Percentiles rank a stretch among this genome's conserved stretches.
These are phyloP conservation scores for Bolborhynchus lineola DNA, from an alignment of 2,113 vertebrate genomes.

Conservation along the genomic window DNA sequence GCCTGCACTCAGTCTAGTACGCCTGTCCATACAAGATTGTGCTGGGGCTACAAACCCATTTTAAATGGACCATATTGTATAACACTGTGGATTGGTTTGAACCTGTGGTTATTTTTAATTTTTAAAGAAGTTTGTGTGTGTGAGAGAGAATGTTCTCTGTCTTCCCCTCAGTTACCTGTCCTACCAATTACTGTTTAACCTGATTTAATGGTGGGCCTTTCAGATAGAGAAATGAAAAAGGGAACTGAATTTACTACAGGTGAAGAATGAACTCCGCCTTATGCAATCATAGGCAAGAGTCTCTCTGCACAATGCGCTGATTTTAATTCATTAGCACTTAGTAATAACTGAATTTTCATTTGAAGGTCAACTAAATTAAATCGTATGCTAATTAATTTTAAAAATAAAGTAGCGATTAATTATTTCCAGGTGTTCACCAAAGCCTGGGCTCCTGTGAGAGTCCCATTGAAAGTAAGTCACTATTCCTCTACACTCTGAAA, in stretches of 20 bases:
- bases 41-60: not conserved
- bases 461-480: not conserved
- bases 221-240: not conserved
- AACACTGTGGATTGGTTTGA: not conserved
- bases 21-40: not conserved
- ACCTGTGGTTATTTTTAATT: not conserved
- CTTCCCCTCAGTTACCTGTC: not conserved
- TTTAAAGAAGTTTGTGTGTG: not conserved
- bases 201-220: not conserved
- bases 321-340: slow-evolving; percentile 60
- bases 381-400: slow-evolving; percentile 67
- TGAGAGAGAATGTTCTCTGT: not conserved
- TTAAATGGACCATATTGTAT: not conserved
- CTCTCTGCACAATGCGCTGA: slow-evolving; percentile 9
- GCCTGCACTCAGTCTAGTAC: not conserved
- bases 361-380: slow-evolving; percentile 69
- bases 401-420: slow-evolving; percentile 58
- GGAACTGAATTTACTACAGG: not conserved
- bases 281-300: not conserved
- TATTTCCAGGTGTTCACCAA: slow-evolving; percentile 51
- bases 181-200: not conserved
- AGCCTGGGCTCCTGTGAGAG: not conserved
- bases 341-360: slow-evolving; percentile 59
- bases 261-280: not conserved
- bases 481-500: not conserved